Evolutionary conservation across 2,888 invertebrate species (phyloP), one percentile per base, ranked within the genome.

Genomic region (Drosophila bunnanda): DNA sequence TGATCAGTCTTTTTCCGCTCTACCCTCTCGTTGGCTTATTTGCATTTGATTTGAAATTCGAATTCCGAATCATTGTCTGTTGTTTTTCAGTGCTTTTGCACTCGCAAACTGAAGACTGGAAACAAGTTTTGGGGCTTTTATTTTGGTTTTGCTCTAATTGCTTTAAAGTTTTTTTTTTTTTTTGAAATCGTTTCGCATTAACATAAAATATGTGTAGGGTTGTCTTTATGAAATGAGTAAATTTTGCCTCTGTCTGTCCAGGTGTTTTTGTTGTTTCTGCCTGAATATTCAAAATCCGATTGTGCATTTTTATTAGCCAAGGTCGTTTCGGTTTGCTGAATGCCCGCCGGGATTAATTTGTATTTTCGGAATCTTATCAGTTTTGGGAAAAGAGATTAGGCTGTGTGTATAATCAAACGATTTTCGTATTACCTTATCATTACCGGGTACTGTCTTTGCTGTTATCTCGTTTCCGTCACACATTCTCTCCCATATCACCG

Each of bases 261-360:
- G 50, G 20, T 50, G 50, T 50, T 48, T 46, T 32, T 34, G 32
- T 44, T 36, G 30, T 32, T 30, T 36, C 32, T 22, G 12, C 20
- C 58, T 39, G 34, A 46, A 59, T 25, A 57, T 61, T 57, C 7
- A 43, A 57, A 48, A 17, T 30, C 30, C 17, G 46, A 32, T 60
- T 65, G 41, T 41, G 28, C 50, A 52, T 52, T 50, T 65, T 61
- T 52, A 65, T 48, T 43, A 65, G 50, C 36, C 65, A 65, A 61
- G 52, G 61, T 52, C 61, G 43, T 43, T 36, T 15, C 10, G 12
- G n/a, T 15, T 15, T 36, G 52, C 15, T 41, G 9, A 32, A 50
- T 50, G 32, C 32, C 15, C 20, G 5, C 50, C 15, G 20, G 50
- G 50, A 50, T 34, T 34, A 20, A 20, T 50, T 50, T 10, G 39